Conservation (phyloP, 2,888 invertebrate genomes). For the Tiliacea aurago region DNA sequence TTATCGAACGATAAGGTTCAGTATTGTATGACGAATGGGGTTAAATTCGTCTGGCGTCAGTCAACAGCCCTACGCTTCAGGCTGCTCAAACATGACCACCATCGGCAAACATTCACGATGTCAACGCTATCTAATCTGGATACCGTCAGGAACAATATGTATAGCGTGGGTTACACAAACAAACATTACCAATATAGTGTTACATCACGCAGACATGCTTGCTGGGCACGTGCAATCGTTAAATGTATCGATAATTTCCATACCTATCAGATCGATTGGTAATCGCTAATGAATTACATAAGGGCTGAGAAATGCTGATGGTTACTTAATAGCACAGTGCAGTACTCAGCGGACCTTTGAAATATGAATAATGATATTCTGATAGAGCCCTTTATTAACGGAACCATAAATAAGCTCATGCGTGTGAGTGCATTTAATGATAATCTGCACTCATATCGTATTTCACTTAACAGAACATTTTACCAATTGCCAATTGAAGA, state of each 20-base stretch:
- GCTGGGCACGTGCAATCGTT: slow-evolving; percentile 31
- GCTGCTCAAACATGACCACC: slow-evolving; percentile 83
- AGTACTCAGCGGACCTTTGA: neutral
- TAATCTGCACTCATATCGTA: slow-evolving; percentile 59
- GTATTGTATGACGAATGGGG: slow-evolving; percentile 67
- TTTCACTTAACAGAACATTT: slow-evolving; percentile 70
- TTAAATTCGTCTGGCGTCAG: slow-evolving; percentile 73
- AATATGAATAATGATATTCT: slow-evolving; percentile 24
- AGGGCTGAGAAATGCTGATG: slow-evolving; percentile 6
- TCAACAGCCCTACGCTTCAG: slow-evolving; percentile 75
- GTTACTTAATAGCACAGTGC: slow-evolving; percentile 13
- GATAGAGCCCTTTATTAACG: slow-evolving; percentile 19
- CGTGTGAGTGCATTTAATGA: slow-evolving; percentile 55
- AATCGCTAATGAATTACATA: slow-evolving; percentile 37
- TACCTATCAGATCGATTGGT: slow-evolving; percentile 33
- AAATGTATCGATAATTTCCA: slow-evolving; percentile 47
- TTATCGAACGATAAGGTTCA: slow-evolving; percentile 70
- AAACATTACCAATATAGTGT: slow-evolving; percentile 46
- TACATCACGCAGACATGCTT: slow-evolving; percentile 52
- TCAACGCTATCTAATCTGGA: slow-evolving; percentile 85
- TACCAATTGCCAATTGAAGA: slow-evolving; percentile 74
- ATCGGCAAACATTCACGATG: slow-evolving; percentile 82
- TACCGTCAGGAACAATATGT: slow-evolving; percentile 75
- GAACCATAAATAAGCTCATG: slow-evolving; percentile 30
- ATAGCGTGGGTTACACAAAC: slow-evolving; percentile 57